Evolutionary conservation across 2,888 invertebrate genomes (phyloP), one percentile per base, ranked within the genome.

Genomic region (Philhelius pedissequus): DNA sequence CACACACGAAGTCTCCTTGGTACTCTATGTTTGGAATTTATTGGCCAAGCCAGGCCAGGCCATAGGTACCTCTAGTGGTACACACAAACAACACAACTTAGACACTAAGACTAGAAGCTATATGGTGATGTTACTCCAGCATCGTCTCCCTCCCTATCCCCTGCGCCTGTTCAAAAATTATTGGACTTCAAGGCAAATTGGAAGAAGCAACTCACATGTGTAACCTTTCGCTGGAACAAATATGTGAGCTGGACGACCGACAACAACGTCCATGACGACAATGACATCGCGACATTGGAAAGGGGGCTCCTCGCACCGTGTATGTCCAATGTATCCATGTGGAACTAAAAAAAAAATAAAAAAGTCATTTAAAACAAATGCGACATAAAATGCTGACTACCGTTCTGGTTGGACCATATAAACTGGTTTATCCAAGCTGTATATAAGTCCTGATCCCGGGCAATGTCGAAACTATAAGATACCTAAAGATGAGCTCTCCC

Each of bases 181-280:
- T 84, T 71, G 80, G 80, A 84, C 71, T 84, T 62, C 35, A 80
- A 84, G 84, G 84, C 84, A 84, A 84, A 84, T 84, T 84, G 84
- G 80, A 84, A 84, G 84, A 80, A 80, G 80, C 84, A 76, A 80
- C 76, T 84, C 84, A 84, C 84, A 84, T 84, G 84, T 84, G 84
- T 84, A 84, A 84, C 84, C 84, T 84, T 84, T 80, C 80, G 80
- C 48, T 80, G 75, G 43, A 71, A 80, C 84, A 84, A 84, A 84
- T 84, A 80, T 50, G 80, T 73, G 60, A 68, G 79, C 48, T 62
- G 76, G 25, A 43, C 56, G 68, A 15, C 8, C 64, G 35, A 27
- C 38, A 32, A 58, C 25, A 35, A 30, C 56, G 30, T 15, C 56
- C 7, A 43, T 20, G 40, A 22, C n/a, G 11, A 50, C 50, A 25